Base-by-base conservation (phyloP, 1,140 invertebrate genomes). In the Ceratina calcarata region DNA sequence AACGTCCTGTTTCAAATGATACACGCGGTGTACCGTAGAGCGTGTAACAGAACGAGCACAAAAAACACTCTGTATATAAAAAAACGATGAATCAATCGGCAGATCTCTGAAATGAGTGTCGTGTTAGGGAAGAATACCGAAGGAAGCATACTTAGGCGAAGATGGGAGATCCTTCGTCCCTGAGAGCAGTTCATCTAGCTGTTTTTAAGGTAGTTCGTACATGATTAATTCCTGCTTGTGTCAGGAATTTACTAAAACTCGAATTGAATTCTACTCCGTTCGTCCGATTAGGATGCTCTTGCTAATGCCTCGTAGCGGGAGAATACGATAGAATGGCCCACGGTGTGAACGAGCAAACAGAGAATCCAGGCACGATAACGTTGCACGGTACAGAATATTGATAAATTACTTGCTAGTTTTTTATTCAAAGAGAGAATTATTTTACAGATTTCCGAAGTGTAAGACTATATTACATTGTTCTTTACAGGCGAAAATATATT, bases 141-240 rank as follows among this genome's bases (percentile, higher is more conserved):
- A 8, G 22, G 53, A 45, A 60, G 68, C 7, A 53, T 20, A 12
- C n/a, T 64, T 6, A 22, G 6, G 3, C 8, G 49, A 69, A 51
- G 18, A n/a, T 69, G 37, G 22, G 8, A 53, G 12, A n/a, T 4
- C 24, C 15, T 65, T 53, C 20, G 66, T 53, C 16, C 7, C 2
- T 15, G 15, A 70, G 20, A 55, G 10, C 62, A 27, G 32, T 58
- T 72, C 68, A 49, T 20, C n/a, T 18, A 64, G 24, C 16, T 78
- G 32, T 78, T 72, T 53, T 72, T 78, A 65, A 37, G 49, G 68
- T 78, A 72, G 49, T 64, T 72, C 27, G 27, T 45, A 71, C 32
- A 24, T 49, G 16, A 32, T 27, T 78, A 71, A 32, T 24, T 71
- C 69, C 55, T 64, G 58, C 60, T 45, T 72, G 22, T 49, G 72